These are phyloP conservation scores for Tragelaphus buxtoni DNA, from an alignment of 2,113 vertebrate species.

Conservation along the genomic window DNA sequence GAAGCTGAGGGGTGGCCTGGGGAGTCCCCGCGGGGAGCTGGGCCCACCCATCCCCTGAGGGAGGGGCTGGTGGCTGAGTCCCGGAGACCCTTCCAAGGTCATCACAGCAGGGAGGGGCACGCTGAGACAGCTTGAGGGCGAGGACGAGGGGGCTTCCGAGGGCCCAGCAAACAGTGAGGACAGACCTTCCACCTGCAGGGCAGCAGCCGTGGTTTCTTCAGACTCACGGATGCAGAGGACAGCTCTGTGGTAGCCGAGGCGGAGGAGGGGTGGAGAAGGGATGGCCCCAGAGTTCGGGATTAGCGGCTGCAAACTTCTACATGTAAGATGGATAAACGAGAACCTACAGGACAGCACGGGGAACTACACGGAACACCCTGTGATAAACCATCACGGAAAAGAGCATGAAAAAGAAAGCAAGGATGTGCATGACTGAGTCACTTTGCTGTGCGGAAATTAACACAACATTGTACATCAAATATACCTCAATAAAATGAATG, in stretches of 20 bases:
- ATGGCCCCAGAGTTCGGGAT: not conserved
- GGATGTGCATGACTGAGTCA: fast-evolving
- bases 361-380: not conserved
- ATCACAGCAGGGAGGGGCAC: not conserved
- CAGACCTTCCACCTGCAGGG: fast-evolving
- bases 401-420: not conserved
- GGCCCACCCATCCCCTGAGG: not conserved
- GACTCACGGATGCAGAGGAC: not conserved
- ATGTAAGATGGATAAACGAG: too few relatives aligned
- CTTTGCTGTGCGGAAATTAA: not conserved
- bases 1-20: too few relatives aligned
- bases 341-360: not conserved
- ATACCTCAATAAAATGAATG: not conserved
- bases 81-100: not conserved
- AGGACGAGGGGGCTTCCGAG: not conserved
- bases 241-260: fast-evolving
- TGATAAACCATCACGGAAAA: not conserved
- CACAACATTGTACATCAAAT: not conserved
- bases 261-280: not conserved
- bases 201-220: not conserved
- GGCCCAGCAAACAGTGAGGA: not conserved
- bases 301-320: not conserved
- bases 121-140: not conserved
- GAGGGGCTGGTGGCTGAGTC: not conserved
- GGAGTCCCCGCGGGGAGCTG: not conserved